Percentiles rank a stretch among this genome's conserved stretches.
Conservation (phyloP, 1,140 invertebrate genomes). For the Helicoverpa zea region DNA sequence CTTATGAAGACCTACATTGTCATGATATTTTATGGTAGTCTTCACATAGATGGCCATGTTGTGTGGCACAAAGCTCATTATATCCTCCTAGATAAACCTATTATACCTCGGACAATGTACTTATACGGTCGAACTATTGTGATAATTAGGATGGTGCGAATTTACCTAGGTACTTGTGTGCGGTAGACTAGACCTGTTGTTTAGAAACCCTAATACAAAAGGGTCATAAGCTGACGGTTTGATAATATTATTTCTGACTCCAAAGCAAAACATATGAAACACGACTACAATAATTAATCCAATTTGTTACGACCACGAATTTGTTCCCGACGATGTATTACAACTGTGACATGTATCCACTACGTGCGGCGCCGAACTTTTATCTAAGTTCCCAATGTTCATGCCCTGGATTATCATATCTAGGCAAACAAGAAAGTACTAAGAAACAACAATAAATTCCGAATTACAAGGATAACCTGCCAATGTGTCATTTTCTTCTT, state of each 20-base stretch:
- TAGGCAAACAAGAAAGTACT: not conserved
- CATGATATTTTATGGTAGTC: too few relatives aligned
- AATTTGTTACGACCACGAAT: slow-evolving; percentile 15
- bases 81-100: too few relatives aligned
- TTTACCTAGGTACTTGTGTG: too few relatives aligned
- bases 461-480: not conserved
- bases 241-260: not conserved
- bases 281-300: slow-evolving; percentile 10
- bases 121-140: too few relatives aligned
- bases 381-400: not conserved
- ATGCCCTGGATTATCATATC: slow-evolving; percentile 16
- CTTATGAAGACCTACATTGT: too few relatives aligned
- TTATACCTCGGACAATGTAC: too few relatives aligned
- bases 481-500: not conserved
- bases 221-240: not conserved
- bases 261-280: not conserved
- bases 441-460: slow-evolving; percentile 11
- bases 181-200: too few relatives aligned
- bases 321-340: not conserved
- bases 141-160: too few relatives aligned
- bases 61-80: too few relatives aligned
- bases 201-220: not conserved
- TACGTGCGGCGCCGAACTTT: slow-evolving; percentile 5
- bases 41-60: too few relatives aligned
- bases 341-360: not conserved